Conservation (phyloP, 1,140 invertebrate genomes). For the Camponotus pennsylvanicus region DNA sequence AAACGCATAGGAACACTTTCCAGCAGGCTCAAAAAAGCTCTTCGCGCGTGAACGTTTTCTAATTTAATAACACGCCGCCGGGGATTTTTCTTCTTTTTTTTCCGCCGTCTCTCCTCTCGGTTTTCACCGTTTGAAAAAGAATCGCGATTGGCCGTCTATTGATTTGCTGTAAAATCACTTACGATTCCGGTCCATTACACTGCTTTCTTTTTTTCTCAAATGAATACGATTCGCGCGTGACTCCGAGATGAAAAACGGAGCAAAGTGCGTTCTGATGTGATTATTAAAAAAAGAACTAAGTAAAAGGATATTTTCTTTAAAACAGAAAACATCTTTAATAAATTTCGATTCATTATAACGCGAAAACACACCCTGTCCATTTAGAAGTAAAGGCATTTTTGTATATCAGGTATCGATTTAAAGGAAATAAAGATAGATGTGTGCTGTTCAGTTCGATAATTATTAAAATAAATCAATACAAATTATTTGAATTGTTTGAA, state of each 20-base stretch:
- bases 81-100: slow-evolving; percentile 1
- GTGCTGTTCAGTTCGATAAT: too few relatives aligned
- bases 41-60: slow-evolving; percentile 38
- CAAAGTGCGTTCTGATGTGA: slow-evolving; percentile 30
- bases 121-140: slow-evolving; percentile 58
- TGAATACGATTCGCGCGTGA: slow-evolving; percentile 12
- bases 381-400: too few relatives aligned
- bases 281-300: background rate
- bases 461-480: too few relatives aligned
- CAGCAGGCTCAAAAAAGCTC: slow-evolving; percentile 20
- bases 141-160: background rate
- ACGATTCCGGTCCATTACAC: slow-evolving; percentile 31
- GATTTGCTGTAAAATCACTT: slow-evolving; percentile 30
- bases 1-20: slow-evolving; percentile 15
- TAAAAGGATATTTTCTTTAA: slow-evolving; percentile 33
- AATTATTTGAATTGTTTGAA: too few relatives aligned
- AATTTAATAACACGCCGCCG: slow-evolving; percentile 44
- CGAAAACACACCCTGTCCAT: too few relatives aligned
- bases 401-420: too few relatives aligned
- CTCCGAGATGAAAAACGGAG: slow-evolving; percentile 9
- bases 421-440: too few relatives aligned
- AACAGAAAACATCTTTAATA: slow-evolving; percentile 13
- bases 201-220: background rate
- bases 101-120: slow-evolving; percentile 2
- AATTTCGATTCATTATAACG: background rate